A percentile compares a stretch with the other conserved stretches of the same genome.
Evolutionary conservation across 2,113 vertebrate genomes (phyloP).

Genomic region (Myiopsitta monachus): DNA sequence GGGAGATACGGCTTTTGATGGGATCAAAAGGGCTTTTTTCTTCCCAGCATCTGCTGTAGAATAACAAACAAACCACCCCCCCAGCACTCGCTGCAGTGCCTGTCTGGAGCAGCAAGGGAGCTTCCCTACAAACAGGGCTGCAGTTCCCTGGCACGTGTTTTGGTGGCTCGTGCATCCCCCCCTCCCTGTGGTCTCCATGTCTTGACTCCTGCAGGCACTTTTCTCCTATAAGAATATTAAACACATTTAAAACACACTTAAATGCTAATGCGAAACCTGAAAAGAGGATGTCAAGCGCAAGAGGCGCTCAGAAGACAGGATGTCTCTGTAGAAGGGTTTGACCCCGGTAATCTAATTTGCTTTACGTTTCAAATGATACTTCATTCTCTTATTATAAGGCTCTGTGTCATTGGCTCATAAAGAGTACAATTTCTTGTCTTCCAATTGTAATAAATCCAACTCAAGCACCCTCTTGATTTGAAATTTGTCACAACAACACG

Average conservation of each 20-base stretch:
- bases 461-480: slow-evolving; percentile 74
- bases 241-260: slow-evolving; percentile 62
- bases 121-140: neutral
- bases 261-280: slow-evolving; percentile 64
- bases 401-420: slow-evolving; percentile 69
- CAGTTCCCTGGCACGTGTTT: neutral
- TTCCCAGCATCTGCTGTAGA: neutral
- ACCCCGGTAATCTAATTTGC: slow-evolving; percentile 77
- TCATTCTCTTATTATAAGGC: slow-evolving; percentile 74
- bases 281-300: slow-evolving; percentile 46
- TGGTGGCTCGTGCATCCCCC: neutral
- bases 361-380: slow-evolving; percentile 79
- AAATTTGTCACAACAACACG: slow-evolving; percentile 71
- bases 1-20: neutral
- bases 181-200: neutral
- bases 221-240: slow-evolving; percentile 46
- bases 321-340: slow-evolving; percentile 69
- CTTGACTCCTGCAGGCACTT: slow-evolving; percentile 37
- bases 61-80: neutral
- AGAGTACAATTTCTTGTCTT: slow-evolving; percentile 75
- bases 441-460: slow-evolving; percentile 75
- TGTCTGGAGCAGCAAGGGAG: neutral
- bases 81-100: neutral
- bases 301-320: slow-evolving; percentile 32
- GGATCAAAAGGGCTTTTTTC: neutral